Percentiles rank a stretch among this genome's conserved stretches.
Conservation (phyloP, 2,888 invertebrate species). For the Cheilosia grossa region DNA sequence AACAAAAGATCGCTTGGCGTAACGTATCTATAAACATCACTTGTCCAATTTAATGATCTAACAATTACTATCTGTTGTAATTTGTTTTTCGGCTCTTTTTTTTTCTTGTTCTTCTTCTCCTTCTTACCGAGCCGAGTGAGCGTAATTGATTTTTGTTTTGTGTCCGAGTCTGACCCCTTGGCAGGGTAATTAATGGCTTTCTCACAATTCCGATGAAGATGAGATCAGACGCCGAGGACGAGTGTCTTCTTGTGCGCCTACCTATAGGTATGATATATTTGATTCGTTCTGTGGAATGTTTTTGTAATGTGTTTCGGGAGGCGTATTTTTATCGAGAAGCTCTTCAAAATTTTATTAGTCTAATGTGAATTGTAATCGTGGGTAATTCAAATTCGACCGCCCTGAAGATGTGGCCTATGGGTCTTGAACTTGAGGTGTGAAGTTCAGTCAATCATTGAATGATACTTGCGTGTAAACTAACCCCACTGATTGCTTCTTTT, state of each 20-base stretch:
- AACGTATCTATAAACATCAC: constrained; percentile 73
- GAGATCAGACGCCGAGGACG: constrained; percentile 47
- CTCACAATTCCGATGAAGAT: constrained; percentile 21
- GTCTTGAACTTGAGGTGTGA: constrained; percentile 25
- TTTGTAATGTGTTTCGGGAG: constrained; percentile 19
- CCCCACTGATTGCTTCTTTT: constrained; percentile 10
- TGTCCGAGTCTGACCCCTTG: constrained; percentile 65
- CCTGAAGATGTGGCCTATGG: constrained; percentile 3
- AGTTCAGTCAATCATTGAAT: constrained; percentile 9
- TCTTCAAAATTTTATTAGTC: constrained; percentile 39
- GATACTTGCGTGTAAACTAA: background rate
- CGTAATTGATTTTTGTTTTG: constrained; percentile 70
- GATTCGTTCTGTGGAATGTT: constrained; percentile 38
- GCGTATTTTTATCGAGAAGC: constrained; percentile 47
- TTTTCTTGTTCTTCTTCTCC: constrained; percentile 11
- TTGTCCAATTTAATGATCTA: constrained; percentile 74
- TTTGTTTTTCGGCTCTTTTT: constrained; percentile 50
- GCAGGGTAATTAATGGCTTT: constrained; percentile 65
- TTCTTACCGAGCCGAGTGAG: constrained; percentile 40
- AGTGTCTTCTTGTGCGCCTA: constrained; percentile 26
- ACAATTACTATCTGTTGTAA: constrained; percentile 74
- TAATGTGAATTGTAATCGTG: constrained; percentile 50
- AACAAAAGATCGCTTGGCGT: constrained; percentile 45
- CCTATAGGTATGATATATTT: constrained; percentile 14
- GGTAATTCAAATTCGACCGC: constrained; percentile 36